These are phyloP conservation scores for Ennomos erosarius DNA, from an alignment of 2,888 invertebrate species.

Conservation along the genomic window DNA sequence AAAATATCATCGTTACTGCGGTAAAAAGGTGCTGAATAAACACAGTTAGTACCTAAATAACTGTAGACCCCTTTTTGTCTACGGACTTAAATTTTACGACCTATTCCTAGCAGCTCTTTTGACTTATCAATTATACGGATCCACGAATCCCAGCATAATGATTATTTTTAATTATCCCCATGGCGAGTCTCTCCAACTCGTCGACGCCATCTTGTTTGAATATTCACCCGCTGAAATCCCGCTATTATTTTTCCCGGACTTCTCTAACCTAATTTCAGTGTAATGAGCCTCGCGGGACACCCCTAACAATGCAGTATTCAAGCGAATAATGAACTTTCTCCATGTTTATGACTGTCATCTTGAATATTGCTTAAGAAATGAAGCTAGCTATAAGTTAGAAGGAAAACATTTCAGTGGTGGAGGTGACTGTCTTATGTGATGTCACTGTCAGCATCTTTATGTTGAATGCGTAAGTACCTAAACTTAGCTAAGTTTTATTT, in stretches of 20 bases:
- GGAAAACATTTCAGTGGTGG: constrained; percentile 49
- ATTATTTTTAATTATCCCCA: constrained; percentile 74
- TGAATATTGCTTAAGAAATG: constrained; percentile 23
- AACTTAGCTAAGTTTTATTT: not conserved
- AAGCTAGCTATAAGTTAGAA: constrained; percentile 4
- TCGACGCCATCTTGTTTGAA: constrained; percentile 53
- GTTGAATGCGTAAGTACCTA: not conserved
- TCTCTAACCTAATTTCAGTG: constrained; percentile 69
- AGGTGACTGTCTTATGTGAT: constrained; percentile 21
- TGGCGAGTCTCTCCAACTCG: constrained; percentile 40
- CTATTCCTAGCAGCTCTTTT: constrained; percentile 22
- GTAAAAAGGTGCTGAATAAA: too few species aligned
- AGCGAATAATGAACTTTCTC: constrained; percentile 59
- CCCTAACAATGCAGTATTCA: constrained; percentile 52
- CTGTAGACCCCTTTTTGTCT: too few species aligned
- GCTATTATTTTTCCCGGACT: constrained; percentile 69
- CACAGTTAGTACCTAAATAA: too few species aligned
- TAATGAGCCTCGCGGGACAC: constrained; percentile 67
- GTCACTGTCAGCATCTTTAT: too few species aligned
- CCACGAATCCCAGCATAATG: constrained; percentile 51
- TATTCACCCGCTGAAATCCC: constrained; percentile 67
- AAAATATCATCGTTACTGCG: too few species aligned
- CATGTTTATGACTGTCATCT: constrained; percentile 46
- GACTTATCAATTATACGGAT: constrained; percentile 27
- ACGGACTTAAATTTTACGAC: too few species aligned